phyloP scores from a whole-genome alignment of 2,888 invertebrate species.

The Subacronicta megacephala region DNA sequence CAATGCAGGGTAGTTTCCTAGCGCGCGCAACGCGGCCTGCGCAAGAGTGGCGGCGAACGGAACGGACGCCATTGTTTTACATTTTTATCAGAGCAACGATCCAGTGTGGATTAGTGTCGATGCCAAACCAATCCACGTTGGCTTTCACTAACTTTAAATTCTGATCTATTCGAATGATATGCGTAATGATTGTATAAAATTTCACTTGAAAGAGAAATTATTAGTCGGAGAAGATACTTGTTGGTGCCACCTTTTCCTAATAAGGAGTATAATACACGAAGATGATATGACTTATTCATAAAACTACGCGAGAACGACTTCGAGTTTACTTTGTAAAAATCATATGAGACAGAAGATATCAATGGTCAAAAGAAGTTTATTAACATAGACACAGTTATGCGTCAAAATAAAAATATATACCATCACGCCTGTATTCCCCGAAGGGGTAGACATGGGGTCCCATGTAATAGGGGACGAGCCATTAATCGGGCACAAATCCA shows the following conservation, averaged over 20 bases:
- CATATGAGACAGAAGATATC: no score
- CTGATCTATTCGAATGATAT: conserved; percentile 41
- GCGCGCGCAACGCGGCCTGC: conserved; percentile 56
- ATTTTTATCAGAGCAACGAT: conserved; percentile 75
- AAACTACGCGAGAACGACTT: no score
- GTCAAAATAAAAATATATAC: no score
- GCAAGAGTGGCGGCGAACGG: conserved; percentile 67
- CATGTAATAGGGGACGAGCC: no score
- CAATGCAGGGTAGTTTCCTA: conserved; percentile 67
- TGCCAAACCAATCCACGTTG: conserved; percentile 55
- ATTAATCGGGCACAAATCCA: no score
- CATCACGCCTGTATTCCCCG: no score
- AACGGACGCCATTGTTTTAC: conserved; percentile 72
- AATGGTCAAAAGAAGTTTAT: no score
- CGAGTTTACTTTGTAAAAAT: not conserved
- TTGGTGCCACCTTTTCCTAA: not conserved
- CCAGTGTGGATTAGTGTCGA: conserved; percentile 79
- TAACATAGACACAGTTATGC: no score
- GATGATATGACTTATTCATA: no score
- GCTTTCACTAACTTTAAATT: conserved; percentile 62
- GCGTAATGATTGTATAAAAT: conserved; percentile 29
- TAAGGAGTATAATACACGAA: not conserved
- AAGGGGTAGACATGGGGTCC: no score
- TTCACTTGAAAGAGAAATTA: conserved; percentile 28
- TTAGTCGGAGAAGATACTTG: not conserved